These are phyloP conservation scores for Anhinga rufa DNA, from an alignment of 2,113 vertebrate species.

Conservation along the genomic window DNA sequence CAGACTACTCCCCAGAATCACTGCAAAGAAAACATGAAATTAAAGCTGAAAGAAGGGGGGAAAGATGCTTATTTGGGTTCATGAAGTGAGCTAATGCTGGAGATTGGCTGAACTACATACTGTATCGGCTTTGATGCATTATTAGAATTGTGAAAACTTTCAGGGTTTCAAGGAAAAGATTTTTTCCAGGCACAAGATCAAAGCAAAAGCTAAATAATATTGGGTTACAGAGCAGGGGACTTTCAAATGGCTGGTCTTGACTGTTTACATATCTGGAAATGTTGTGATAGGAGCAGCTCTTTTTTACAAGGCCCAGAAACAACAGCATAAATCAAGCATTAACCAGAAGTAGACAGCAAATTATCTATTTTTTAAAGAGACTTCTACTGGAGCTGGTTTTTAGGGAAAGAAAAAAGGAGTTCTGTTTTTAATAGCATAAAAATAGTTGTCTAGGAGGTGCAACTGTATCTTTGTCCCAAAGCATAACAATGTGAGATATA, in stretches of 20 bases:
- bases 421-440: constrained; percentile 55
- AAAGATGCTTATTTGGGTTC: background rate
- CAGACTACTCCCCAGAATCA: background rate
- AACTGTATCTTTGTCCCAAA: constrained; percentile 58
- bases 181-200: constrained; percentile 61
- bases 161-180: constrained; percentile 59
- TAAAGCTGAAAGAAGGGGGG: background rate
- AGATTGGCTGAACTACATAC: background rate
- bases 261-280: constrained; percentile 61
- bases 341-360: constrained; percentile 47
- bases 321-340: constrained; percentile 54
- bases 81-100: background rate
- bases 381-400: background rate
- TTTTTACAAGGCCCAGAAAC: constrained; percentile 33
- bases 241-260: constrained; percentile 36
- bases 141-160: constrained; percentile 36
- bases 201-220: constrained; percentile 59
- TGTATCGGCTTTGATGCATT: constrained; percentile 51
- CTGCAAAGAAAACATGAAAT: background rate
- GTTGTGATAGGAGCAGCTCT: constrained; percentile 49
- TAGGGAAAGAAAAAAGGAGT: background rate
- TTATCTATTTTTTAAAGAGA: constrained; percentile 12
- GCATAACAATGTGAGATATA: constrained; percentile 23
- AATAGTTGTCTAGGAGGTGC: constrained; percentile 21
- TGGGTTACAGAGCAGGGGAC: constrained; percentile 35